phyloP scores from a whole-genome alignment of 2,888 invertebrate species.

The Oconnorella tubifera region DNA sequence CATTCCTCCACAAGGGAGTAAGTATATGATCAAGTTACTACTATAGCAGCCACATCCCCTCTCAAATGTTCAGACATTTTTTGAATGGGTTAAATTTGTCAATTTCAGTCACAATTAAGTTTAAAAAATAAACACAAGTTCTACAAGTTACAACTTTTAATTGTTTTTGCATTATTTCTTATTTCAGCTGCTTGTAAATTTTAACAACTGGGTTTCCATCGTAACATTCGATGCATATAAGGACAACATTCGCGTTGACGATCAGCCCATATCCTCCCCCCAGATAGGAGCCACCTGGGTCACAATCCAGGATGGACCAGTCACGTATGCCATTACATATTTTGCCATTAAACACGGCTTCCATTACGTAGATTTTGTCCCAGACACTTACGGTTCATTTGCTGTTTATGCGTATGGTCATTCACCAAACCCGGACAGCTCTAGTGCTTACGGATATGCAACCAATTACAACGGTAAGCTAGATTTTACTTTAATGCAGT shows the following conservation, averaged over 20 bases:
- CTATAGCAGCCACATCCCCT: too few species aligned
- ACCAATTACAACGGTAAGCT: slow-evolving; percentile 18
- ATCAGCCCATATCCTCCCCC: neutral
- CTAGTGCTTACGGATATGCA: slow-evolving; percentile 19
- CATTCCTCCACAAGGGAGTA: too few species aligned
- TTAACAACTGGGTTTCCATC: slow-evolving; percentile 15
- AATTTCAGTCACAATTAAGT: too few species aligned
- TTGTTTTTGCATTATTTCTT: too few species aligned
- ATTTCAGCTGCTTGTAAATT: neutral
- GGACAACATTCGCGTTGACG: slow-evolving; percentile 15
- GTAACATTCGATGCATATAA: slow-evolving; percentile 18
- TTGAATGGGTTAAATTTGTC: too few species aligned
- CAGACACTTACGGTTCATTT: slow-evolving; percentile 10
- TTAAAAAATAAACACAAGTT: too few species aligned
- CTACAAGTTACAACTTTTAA: too few species aligned
- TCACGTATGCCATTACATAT: slow-evolving; percentile 3
- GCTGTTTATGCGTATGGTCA: slow-evolving; percentile 22
- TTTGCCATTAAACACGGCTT: slow-evolving; percentile 13
- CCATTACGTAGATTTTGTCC: slow-evolving; percentile 7
- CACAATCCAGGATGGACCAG: neutral
- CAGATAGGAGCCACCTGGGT: slow-evolving; percentile 4
- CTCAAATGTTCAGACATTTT: too few species aligned
- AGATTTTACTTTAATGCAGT: too few species aligned
- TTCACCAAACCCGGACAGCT: slow-evolving; percentile 13
- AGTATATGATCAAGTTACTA: too few species aligned